Percentiles rank a stretch among this genome's conserved stretches.
Conservation (phyloP, 1,140 invertebrate genomes). For the Aphidius gifuensis region DNA sequence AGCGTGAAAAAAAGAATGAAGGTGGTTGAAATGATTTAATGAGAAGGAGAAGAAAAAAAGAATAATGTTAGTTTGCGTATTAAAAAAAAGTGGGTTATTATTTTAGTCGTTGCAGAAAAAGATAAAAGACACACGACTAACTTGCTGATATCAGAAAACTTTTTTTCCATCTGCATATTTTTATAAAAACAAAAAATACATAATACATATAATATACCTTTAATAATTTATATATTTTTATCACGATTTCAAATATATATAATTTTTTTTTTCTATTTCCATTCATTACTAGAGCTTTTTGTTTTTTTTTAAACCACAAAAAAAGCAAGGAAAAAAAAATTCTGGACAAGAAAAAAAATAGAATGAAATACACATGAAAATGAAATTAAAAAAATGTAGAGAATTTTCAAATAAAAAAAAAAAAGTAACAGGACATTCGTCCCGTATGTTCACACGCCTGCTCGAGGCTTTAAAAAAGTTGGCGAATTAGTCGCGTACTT, state of each 20-base stretch:
- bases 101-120: background rate
- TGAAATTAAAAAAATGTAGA: background rate
- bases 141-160: slow-evolving; percentile 14
- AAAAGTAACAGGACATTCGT: slow-evolving; percentile 16
- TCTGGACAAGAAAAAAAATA: background rate
- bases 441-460: slow-evolving; percentile 1
- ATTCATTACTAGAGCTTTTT: too few relatives aligned
- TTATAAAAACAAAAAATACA: too few relatives aligned
- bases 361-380: background rate
- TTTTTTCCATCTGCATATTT: background rate
- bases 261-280: too few relatives aligned
- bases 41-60: background rate
- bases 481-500: slow-evolving; percentile 14
- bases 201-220: too few relatives aligned
- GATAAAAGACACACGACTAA: slow-evolving; percentile 1
- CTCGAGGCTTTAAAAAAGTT: slow-evolving; percentile 12
- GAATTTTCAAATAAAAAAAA: slow-evolving; percentile 4
- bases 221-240: too few relatives aligned
- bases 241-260: too few relatives aligned
- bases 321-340: background rate
- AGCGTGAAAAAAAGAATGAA: too few relatives aligned
- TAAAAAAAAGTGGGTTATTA: background rate
- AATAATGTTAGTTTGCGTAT: background rate
- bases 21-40: slow-evolving; percentile 8
- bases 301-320: too few relatives aligned